Conservation (phyloP, 2,888 invertebrate species). For the Germaria angustata region DNA sequence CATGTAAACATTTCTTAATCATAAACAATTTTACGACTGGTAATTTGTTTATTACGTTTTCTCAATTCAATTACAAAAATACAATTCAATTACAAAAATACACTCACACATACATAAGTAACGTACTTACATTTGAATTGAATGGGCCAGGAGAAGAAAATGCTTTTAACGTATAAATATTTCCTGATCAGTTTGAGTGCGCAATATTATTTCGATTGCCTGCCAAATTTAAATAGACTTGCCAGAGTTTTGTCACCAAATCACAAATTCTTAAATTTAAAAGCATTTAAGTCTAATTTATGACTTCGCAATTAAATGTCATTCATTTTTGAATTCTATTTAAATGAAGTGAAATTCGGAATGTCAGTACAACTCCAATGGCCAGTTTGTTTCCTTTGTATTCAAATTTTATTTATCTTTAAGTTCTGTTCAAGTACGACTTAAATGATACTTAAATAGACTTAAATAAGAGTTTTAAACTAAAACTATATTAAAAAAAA, state of each 20-base stretch:
- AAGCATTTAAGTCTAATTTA: not conserved
- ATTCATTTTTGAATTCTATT: too few relatives aligned
- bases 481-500: too few relatives aligned
- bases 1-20: not conserved
- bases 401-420: too few relatives aligned
- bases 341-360: too few relatives aligned
- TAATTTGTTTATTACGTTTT: not conserved
- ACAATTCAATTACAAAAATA: not conserved
- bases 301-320: too few relatives aligned
- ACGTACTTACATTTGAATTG: not conserved
- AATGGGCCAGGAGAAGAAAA: not conserved
- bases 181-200: constrained; percentile 1
- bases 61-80: not conserved
- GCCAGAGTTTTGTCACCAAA: not conserved
- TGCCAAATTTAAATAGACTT: constrained; percentile 14
- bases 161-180: not conserved
- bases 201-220: constrained; percentile 1
- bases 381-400: too few relatives aligned
- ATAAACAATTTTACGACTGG: not conserved
- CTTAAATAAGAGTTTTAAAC: too few relatives aligned
- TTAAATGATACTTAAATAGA: too few relatives aligned
- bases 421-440: too few relatives aligned
- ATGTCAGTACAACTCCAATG: too few relatives aligned
- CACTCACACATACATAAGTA: too few relatives aligned
- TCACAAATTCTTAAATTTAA: not conserved